phyloP scores from a whole-genome alignment of 1,140 invertebrate species.

The Drosophila tristis region DNA sequence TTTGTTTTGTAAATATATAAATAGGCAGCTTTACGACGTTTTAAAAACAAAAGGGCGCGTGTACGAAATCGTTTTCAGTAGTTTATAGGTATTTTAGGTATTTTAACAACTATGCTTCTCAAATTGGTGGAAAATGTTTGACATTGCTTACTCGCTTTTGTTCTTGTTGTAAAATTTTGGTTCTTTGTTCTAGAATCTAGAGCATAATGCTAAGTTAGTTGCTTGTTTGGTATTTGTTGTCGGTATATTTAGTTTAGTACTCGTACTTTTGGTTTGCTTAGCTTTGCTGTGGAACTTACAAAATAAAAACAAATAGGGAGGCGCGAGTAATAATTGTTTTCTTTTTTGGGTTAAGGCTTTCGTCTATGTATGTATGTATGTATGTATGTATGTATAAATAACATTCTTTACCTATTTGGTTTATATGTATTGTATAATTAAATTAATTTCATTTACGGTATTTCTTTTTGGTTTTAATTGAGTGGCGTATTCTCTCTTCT shows the following conservation, averaged over 20 bases:
- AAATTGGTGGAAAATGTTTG: constrained; percentile 76
- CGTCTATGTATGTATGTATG: constrained; percentile 32
- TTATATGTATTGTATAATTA: constrained; percentile 42
- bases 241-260: constrained; percentile 30
- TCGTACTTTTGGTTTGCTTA: constrained; percentile 24
- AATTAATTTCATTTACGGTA: constrained; percentile 47
- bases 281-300: constrained; percentile 53
- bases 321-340: constrained; percentile 37
- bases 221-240: constrained; percentile 14
- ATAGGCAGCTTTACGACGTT: constrained; percentile 66
- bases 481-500: constrained; percentile 49
- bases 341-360: constrained; percentile 68
- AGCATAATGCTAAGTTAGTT: constrained; percentile 64
- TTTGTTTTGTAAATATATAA: constrained; percentile 68
- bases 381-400: constrained; percentile 8
- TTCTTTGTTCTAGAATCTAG: constrained; percentile 70
- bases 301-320: constrained; percentile 58
- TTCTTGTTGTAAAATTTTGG: constrained; percentile 72
- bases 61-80: constrained; percentile 49
- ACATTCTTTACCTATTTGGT: not conserved
- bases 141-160: constrained; percentile 53
- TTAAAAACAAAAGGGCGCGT: constrained; percentile 60
- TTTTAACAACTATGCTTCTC: constrained; percentile 39
- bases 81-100: constrained; percentile 26
- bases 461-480: constrained; percentile 56